These are phyloP conservation scores for Drosophila borborema DNA, from an alignment of 2,888 invertebrate genomes.

Conservation along the genomic window DNA sequence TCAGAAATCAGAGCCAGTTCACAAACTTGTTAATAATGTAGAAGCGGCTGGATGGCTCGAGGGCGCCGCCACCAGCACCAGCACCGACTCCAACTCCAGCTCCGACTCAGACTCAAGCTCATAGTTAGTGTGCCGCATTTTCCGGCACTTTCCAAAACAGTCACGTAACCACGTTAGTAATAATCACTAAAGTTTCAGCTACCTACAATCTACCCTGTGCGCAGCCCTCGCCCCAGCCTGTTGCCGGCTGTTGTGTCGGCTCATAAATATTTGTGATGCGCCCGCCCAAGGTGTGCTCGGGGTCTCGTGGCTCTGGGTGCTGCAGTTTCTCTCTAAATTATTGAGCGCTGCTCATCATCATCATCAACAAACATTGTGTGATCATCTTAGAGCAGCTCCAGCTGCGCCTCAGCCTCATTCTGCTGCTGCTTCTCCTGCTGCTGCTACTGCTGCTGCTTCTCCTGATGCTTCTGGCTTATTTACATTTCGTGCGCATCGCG, in stretches of 20 bases:
- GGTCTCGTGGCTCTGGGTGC: conserved; percentile 20
- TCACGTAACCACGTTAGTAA: conserved; percentile 85
- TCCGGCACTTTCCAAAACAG: conserved; percentile 84
- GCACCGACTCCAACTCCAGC: too few relatives aligned
- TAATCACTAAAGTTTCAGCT: conserved; percentile 85
- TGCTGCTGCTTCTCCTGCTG: neutral
- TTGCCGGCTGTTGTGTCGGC: conserved; percentile 47
- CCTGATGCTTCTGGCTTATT: conserved; percentile 64
- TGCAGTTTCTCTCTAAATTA: conserved; percentile 77
- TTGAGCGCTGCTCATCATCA: conserved; percentile 69
- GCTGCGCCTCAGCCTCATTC: neutral
- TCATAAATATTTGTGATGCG: conserved; percentile 72
- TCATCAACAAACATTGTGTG: conserved; percentile 18
- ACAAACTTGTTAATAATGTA: conserved; percentile 74
- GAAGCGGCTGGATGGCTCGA: conserved; percentile 20
- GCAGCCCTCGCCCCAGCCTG: neutral
- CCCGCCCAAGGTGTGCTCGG: conserved; percentile 54
- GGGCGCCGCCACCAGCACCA: neutral
- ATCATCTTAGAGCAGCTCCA: conserved; percentile 36
- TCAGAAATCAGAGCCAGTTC: conserved; percentile 69
- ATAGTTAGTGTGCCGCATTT: conserved; percentile 77
- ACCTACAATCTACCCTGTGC: conserved; percentile 32
- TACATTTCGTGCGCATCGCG: conserved; percentile 82
- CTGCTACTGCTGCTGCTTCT: neutral
- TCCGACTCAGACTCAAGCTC: neutral